phyloP scores from a whole-genome alignment of 2,888 invertebrate species.

The Heliconius sara region DNA sequence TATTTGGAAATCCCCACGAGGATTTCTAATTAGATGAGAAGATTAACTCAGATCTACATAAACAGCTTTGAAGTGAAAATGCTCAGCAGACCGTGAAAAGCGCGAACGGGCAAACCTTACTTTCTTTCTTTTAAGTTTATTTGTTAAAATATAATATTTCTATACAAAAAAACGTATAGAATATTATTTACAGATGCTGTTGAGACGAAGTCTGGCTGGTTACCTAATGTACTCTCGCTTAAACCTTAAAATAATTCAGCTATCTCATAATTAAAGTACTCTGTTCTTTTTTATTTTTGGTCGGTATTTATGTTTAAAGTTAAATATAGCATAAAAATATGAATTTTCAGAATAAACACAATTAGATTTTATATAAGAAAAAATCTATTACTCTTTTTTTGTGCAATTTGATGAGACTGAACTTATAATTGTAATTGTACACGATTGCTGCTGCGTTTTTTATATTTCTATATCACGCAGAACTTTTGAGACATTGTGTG shows the following conservation, averaged over 20 bases:
- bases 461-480: too few species aligned
- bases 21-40: conserved; percentile 28
- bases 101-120: conserved; percentile 2
- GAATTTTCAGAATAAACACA: too few species aligned
- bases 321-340: too few species aligned
- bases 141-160: not conserved
- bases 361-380: too few species aligned
- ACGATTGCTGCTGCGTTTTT: too few species aligned
- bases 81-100: conserved; percentile 24
- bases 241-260: too few species aligned
- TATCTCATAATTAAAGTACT: too few species aligned
- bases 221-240: too few species aligned
- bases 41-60: conserved; percentile 26
- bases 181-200: not conserved
- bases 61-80: conserved; percentile 26
- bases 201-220: not conserved
- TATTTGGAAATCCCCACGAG: conserved; percentile 13
- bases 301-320: too few species aligned
- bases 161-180: not conserved
- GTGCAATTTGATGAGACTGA: not conserved
- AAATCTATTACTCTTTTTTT: not conserved
- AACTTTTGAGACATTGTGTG: too few species aligned
- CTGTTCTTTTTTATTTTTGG: too few species aligned
- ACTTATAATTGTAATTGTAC: not conserved
- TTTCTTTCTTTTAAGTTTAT: conserved; percentile 8